Evolutionary conservation across 2,113 vertebrate genomes (phyloP), one percentile per base, ranked within the genome.

Genomic region (Leptobrachium leishanense): DNA sequence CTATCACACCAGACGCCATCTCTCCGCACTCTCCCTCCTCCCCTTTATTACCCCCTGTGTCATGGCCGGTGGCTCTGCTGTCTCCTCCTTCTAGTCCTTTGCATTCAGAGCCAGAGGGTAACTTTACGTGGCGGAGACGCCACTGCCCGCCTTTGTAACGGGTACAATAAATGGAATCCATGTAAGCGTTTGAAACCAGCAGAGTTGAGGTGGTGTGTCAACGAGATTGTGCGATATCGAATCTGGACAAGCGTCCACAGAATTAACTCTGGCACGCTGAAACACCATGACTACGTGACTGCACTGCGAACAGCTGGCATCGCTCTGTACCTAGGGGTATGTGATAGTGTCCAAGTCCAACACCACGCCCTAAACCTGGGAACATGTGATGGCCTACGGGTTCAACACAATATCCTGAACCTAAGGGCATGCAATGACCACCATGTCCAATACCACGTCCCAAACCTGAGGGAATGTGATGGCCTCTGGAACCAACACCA

Each of bases 261-360:
- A 84, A 65, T 0, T 83, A 70, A 73, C 68, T 46, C 2, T 8
- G 81, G 62, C 62, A 50, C 46, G 4, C 8, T 50, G 46, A 50
- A 50, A 50, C 53, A 3, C 1, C 11, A 50, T 2, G 72, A 65
- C 11, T 81, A 55, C 0, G 0, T 86, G 86, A 82, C 62, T 81
- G 20, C 79, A 85, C 66, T 85, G 72, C 72, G 78, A 84, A 87
- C 80, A 5, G 6, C 0, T 50, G 12, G 3, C n/a, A 11, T 5
- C 31, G 2, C 67, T 8, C 4, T 74, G 2, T 44, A 46, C 43
- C 66, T 57, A 39, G 2, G 1, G n/a, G 6, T 31, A 31, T 31
- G 20, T 31, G 20, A 31, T 31, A 31, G 20, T 31, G 20, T 31
- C 20, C 20, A 31, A 31, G 20, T 31, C 20, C 20, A 31, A 31